phyloP scores from a whole-genome alignment of 1,140 invertebrate genomes.

The Leptoteleia sp. region DNA sequence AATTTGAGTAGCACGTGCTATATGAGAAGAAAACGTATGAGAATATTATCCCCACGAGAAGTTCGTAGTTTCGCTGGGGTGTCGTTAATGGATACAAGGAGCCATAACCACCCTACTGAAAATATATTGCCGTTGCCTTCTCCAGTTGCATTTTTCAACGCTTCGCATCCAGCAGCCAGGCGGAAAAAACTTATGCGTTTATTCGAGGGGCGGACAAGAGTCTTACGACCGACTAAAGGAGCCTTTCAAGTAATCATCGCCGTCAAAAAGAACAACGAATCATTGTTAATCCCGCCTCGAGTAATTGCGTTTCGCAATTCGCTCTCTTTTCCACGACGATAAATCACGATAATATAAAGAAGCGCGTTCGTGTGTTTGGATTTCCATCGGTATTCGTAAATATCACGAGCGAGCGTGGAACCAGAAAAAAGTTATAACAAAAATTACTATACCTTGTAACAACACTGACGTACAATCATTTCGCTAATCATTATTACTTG shows the following conservation, averaged over 20 bases:
- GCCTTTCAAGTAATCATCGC: slow-evolving; percentile 35
- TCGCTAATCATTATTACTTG: too few relatives aligned
- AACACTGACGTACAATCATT: too few relatives aligned
- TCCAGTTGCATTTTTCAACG: slow-evolving; percentile 67
- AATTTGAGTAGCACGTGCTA: slow-evolving; percentile 47
- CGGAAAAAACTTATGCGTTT: slow-evolving; percentile 32
- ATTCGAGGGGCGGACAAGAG: slow-evolving; percentile 42
- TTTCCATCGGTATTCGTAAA: slow-evolving; percentile 28
- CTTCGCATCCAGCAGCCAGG: slow-evolving; percentile 15
- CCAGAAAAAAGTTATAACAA: too few relatives aligned
- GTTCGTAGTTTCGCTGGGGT: slow-evolving; percentile 58
- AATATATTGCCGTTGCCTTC: slow-evolving; percentile 65
- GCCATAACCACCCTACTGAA: slow-evolving; percentile 51
- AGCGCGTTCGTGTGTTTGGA: slow-evolving; percentile 10
- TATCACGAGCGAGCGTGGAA: slow-evolving; percentile 3
- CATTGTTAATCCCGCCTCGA: slow-evolving; percentile 31
- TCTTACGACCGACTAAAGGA: slow-evolving; percentile 21
- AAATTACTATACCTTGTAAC: too few relatives aligned
- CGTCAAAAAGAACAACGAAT: slow-evolving; percentile 43
- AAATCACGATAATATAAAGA: slow-evolving; percentile 25
- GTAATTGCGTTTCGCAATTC: slow-evolving; percentile 30
- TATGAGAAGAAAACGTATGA: slow-evolving; percentile 56
- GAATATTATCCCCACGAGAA: slow-evolving; percentile 66
- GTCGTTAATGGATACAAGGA: slow-evolving; percentile 69
- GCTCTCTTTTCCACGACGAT: slow-evolving; percentile 15